phyloP scores from a whole-genome alignment of 2,797 vertebrate genomes.

The Meda fulgida region DNA sequence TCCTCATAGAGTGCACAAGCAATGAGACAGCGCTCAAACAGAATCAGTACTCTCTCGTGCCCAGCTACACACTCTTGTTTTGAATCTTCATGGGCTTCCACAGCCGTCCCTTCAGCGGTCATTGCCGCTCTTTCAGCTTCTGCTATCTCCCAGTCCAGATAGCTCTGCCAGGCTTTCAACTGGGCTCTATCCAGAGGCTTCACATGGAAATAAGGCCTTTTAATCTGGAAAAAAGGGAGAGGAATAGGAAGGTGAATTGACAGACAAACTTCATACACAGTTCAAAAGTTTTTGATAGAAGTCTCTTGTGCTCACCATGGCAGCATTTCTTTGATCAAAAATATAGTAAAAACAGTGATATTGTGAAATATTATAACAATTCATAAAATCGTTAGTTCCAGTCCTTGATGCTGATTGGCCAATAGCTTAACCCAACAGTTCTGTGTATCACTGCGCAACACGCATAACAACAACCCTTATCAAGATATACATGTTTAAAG shows the following conservation, averaged over 20 bases:
- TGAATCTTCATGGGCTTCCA: constrained; percentile 67
- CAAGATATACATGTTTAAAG: background rate
- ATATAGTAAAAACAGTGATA: background rate
- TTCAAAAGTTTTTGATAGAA: background rate
- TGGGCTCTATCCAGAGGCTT: constrained; percentile 82
- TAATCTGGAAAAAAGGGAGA: constrained; percentile 75
- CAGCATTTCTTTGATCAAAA: background rate
- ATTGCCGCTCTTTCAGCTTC: constrained; percentile 64
- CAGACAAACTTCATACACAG: background rate
- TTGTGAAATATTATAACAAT: background rate
- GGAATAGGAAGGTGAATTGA: background rate
- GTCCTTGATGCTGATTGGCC: too few relatives aligned
- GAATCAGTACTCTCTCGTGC: constrained; percentile 77
- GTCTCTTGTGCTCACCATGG: background rate
- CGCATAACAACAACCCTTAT: background rate
- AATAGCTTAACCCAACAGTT: background rate
- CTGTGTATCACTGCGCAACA: background rate
- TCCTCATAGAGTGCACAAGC: constrained; percentile 88
- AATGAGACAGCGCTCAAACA: constrained; percentile 88
- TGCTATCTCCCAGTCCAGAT: constrained; percentile 84
- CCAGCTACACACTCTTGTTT: constrained; percentile 55
- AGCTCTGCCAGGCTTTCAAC: constrained; percentile 84
- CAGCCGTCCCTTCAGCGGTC: constrained; percentile 62
- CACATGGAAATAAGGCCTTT: constrained; percentile 86
- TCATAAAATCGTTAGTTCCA: background rate